phyloP scores from a whole-genome alignment of 2,113 vertebrate species.

The zebrafish (Danio rerio) region GRCz12tu NC_133179.1:2003001-2003500 shows the following conservation, averaged over 20 bases:
- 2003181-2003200: background rate
- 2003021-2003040: background rate
- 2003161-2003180: background rate
- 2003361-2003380: too few relatives aligned
- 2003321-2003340: background rate
- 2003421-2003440: background rate
- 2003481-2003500: background rate
- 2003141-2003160: background rate
- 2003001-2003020: slow-evolving; percentile 16
- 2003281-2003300: background rate
- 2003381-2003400: background rate
- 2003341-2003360: too few relatives aligned
- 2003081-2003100: slow-evolving; percentile 45
- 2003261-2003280: background rate
- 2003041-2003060: background rate
- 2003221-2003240: background rate
- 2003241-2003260: background rate
- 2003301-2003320: background rate
- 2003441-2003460: background rate
- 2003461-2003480: background rate
- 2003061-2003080: background rate
- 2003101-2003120: background rate
- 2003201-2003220: background rate
- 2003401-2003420: too few relatives aligned
- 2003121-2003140: slow-evolving; percentile 2